Base-by-base conservation (phyloP, 2,797 vertebrate genomes). In the Chaetodon trifasciatus region DNA sequence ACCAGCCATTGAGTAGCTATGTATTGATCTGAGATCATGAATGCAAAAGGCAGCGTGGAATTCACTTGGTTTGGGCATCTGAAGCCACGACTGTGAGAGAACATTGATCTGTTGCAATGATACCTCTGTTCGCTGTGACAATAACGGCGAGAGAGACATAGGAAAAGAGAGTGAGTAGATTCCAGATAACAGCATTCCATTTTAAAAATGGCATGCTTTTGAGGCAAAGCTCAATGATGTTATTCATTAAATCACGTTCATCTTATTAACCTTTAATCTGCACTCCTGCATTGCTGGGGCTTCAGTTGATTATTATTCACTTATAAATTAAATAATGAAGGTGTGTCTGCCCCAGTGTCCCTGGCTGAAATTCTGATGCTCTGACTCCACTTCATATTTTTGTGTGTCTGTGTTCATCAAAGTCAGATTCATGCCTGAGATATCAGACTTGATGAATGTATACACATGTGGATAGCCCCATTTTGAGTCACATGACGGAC, bases 61-160 rank as follows among this genome's bases (percentile, higher is more conserved):
- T 79, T 75, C 40, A 56, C 39, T 16, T 28, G 13, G 47, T 52
- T 61, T 53, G 35, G 19, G 28, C n/a, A 21, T 55, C 23, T 23
- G 28, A 62, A 35, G 55, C 44, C 50, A n/a, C 44, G 39, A 23
- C 46, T 52, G 78, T 74, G 70, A 69, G 55, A 58, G 42, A 64
- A 70, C 74, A 92, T 81, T 62, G 74, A 91, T 88, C 77, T 37
- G 74, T 73, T 19, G 23, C 67, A 60, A 63, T 49, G 58, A 70
- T 55, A 64, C 66, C 80, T 79, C 63, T 66, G 60, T 56, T 78
- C 66, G 57, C 60, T 2, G 15, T 70, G 55, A 55, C 58, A 28
- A 50, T 32, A 61, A 46, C 23, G 53, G 21, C 1, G 1, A 57
- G 32, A 52, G 49, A 44, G 19, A 68, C 4, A 39, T 64, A 42